A percentile compares a stretch with the other conserved stretches of the same genome.
Conservation (phyloP, 2,888 invertebrate genomes). For the Octodonta nipae region DNA sequence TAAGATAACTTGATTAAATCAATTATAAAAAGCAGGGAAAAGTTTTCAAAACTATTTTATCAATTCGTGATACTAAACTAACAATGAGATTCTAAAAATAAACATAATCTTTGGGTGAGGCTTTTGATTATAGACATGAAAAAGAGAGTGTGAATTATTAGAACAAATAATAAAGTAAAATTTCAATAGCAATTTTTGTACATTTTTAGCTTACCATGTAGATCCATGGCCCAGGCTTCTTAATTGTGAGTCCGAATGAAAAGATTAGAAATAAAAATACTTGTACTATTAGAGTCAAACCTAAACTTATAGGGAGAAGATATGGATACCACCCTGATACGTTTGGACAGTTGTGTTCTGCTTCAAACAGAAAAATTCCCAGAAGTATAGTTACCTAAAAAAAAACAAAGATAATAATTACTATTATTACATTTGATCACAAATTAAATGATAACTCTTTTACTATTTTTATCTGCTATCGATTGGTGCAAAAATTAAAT, state of each 20-base stretch:
- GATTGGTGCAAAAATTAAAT: too few relatives aligned
- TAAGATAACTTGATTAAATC: too few relatives aligned
- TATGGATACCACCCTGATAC: constrained; percentile 12
- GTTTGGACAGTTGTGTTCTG: constrained; percentile 8
- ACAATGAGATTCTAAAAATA: too few relatives aligned
- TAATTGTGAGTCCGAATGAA: constrained; percentile 13
- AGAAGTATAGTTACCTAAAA: constrained; percentile 5
- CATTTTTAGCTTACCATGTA: constrained; percentile 11
- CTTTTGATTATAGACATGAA: too few relatives aligned
- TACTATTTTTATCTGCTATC: too few relatives aligned
- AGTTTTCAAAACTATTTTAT: too few relatives aligned
- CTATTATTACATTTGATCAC: background rate
- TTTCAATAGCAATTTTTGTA: background rate
- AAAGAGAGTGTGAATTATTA: too few relatives aligned
- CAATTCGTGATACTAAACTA: too few relatives aligned
- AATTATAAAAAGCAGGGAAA: too few relatives aligned
- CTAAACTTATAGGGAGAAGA: constrained; percentile 10
- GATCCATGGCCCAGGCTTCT: constrained; percentile 17
- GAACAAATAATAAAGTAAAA: background rate
- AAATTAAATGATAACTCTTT: too few relatives aligned
- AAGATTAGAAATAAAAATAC: constrained; percentile 14
- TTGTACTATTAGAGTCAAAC: constrained; percentile 10
- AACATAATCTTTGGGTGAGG: too few relatives aligned
- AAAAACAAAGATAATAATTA: background rate
- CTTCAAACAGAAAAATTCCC: constrained; percentile 9